Base-by-base conservation (phyloP, 2,888 invertebrate genomes). In the Acanthosoma haemorrhoidale region DNA sequence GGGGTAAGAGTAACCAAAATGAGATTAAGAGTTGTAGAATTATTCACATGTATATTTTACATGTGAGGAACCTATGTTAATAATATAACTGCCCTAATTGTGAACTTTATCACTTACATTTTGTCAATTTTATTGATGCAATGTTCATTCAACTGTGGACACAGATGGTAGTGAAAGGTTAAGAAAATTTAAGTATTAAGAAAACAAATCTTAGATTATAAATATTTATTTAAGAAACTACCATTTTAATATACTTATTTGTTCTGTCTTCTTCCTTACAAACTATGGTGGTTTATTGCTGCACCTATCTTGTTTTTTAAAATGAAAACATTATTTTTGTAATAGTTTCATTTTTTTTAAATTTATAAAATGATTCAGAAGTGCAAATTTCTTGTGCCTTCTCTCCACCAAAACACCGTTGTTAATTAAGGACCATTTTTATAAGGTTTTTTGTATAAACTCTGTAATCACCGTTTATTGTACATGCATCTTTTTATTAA, bases 361-460 rank as follows among this genome's bases (percentile, higher is more conserved):
- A 36, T 9, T 36, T 9, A 21, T n/a, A 51, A 51, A 51, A 51
- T 25, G n/a, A 51, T 25, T 51, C 39, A 64, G 64, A 41, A 64
- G 64, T 64, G 64, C 64, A 64, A 64, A 41, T 18, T 41, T 41
- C 38, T 41, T 41, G 64, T 64, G 64, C 64, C 64, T 64, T 64
- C 64, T 39, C 29, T 41, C 25, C 64, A 25, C 15, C 15, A 15
- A 6, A 39, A 64, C 64, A 36, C 32, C 34, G 38, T 64, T n/a
- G n/a, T n/a, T n/a, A n/a, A n/a, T n/a, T 64, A 64, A 64, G 64
- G 64, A 64, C 64, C 64, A 64, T 64, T 39, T 64, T 38, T 64
- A 36, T 36, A 36, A 61, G 21, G 21, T 21, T 61, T 61, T 61
- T 61, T 36, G 32, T 36, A 34, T 36, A 18, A 36, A 61, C 18